A percentile compares a stretch with the other conserved stretches of the same genome.
These are phyloP conservation scores for Phataginus tetradactyla DNA, from an alignment of 2,797 vertebrate genomes.

Conservation along the genomic window DNA sequence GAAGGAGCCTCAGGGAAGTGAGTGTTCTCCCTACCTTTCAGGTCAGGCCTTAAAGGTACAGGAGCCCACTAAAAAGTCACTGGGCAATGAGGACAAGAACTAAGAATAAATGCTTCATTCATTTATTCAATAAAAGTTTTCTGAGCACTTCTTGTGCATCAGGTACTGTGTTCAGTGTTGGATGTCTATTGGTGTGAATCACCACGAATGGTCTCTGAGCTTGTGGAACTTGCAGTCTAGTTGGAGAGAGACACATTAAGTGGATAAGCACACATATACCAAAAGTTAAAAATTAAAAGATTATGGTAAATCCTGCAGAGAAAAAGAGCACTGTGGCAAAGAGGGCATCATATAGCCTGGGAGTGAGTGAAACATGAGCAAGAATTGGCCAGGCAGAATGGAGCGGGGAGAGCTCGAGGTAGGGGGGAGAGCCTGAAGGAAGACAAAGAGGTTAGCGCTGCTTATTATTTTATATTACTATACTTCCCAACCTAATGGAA, in stretches of 20 bases:
- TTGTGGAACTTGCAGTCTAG: neutral
- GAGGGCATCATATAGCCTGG: neutral
- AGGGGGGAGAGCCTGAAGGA: neutral
- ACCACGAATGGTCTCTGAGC: neutral
- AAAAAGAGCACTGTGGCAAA: neutral
- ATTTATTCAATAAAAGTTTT: neutral
- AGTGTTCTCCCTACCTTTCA: neutral
- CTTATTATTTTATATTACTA: neutral
- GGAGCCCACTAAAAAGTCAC: neutral
- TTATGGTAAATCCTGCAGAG: neutral
- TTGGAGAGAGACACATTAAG: neutral
- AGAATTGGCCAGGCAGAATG: neutral
- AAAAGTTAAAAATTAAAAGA: neutral
- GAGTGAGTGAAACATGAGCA: neutral
- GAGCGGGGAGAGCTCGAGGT: neutral
- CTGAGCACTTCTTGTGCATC: neutral
- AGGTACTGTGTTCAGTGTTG: neutral
- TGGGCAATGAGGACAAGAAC: neutral
- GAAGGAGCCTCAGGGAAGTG: neutral
- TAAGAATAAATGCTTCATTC: neutral
- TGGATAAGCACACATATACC: neutral
- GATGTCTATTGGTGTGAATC: neutral
- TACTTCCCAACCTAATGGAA: neutral
- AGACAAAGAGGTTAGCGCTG: neutral
- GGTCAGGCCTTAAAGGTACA: neutral